Evolutionary conservation across 2,888 invertebrate species (phyloP), one percentile per base, ranked within the genome.

Genomic region (Agrochola circellaris): DNA sequence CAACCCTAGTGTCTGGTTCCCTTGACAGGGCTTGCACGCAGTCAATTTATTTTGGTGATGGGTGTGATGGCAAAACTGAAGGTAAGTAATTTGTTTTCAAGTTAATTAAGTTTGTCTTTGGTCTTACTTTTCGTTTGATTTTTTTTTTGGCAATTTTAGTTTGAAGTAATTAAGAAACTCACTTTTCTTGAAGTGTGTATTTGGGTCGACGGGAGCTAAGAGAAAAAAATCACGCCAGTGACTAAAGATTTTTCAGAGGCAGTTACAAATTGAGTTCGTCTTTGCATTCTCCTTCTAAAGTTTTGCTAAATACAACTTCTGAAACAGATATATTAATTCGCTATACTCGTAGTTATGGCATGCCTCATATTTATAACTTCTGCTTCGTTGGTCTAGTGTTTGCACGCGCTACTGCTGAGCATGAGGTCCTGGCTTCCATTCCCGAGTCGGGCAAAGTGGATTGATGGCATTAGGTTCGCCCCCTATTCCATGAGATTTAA

Each of bases 21-120:
- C 13, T 48, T 7, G 54, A 13, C 3, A 73, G 74, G n/a, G 42
- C 20, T 73, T n/a, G 20, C 75, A 51, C 4, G 26, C 9, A 17
- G n/a, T 8, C 30, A 30, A 61, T 54, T 54, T 77, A 61, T 62
- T 42, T 34, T n/a, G 6, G 42, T 15, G 3, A 34, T 34, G 30
- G 23, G 6, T 15, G 17, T 61, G n/a, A 51, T 17, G 15, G 26
- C 17, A 42, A 42, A 42, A 42, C 34, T 30, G 15, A 45, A 54
- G n/a, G 42, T 45, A 54, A 62, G 77, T 51, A 20, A 77, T 45
- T 54, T 62, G 30, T 42, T n/a, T 77, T 75, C 23, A 61, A 61
- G 48, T 75, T 76, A 61, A 61, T 76, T 61, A 51, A 51, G n/a
- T 51, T 75, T 61, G n/a, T 76, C 30, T 76, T 61, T 42, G 51